Evolutionary conservation across 2,797 vertebrate species (phyloP).

Genomic region (Eulemur mongoz): DNA sequence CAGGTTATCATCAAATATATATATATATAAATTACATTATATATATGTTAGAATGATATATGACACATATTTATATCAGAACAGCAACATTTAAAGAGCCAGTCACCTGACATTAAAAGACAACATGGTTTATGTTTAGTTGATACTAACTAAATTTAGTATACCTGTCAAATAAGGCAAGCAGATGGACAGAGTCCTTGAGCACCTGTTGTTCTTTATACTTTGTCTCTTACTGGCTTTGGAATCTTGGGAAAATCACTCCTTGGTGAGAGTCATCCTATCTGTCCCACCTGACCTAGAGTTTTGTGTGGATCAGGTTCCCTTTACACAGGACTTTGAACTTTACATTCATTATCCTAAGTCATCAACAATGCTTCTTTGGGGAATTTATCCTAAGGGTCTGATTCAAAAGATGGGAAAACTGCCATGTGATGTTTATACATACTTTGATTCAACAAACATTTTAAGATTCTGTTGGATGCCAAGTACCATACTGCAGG

Average conservation of each 20-base stretch:
- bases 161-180: neutral
- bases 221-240: neutral
- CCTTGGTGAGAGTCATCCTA: neutral
- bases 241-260: neutral
- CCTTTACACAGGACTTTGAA: neutral
- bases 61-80: neutral
- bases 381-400: neutral
- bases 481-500: neutral
- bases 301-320: conserved; percentile 5
- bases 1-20: neutral
- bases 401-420: conserved; percentile 21
- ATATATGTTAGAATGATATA: neutral
- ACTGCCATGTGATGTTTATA: neutral
- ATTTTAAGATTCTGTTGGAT: neutral
- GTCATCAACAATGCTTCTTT: neutral
- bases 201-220: neutral
- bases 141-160: neutral
- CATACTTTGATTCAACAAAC: conserved; percentile 7
- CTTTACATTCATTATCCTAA: neutral
- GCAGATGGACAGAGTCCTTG: neutral
- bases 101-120: conserved; percentile 16
- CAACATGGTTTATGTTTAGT: neutral
- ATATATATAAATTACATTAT: neutral
- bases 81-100: conserved; percentile 17
- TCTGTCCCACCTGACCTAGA: neutral